These are phyloP conservation scores for Plotosus lineatus DNA, from an alignment of 2,113 vertebrate genomes.

Conservation along the genomic window DNA sequence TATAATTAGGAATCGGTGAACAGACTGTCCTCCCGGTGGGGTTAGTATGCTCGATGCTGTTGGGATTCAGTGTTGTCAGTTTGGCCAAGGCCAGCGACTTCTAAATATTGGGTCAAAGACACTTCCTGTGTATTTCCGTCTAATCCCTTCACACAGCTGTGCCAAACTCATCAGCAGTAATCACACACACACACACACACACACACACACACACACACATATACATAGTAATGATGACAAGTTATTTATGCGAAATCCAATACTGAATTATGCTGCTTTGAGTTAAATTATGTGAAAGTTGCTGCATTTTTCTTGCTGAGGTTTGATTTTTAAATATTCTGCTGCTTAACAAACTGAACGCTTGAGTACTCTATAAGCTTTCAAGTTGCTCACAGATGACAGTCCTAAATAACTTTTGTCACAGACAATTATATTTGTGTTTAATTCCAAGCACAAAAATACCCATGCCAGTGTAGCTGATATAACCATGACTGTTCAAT, in stretches of 20 bases:
- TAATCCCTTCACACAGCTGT: conserved; percentile 40
- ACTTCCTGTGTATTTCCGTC: conserved; percentile 78
- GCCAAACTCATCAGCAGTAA: conserved; percentile 48
- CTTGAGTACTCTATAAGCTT: conserved; percentile 6
- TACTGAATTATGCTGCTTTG: neutral
- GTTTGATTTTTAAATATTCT: neutral
- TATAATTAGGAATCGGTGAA: conserved; percentile 89
- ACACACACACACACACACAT: conserved; percentile 29
- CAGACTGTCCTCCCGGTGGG: conserved; percentile 87
- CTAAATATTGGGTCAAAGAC: conserved; percentile 79
- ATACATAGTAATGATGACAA: conserved; percentile 19
- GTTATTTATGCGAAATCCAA: neutral
- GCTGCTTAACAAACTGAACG: neutral
- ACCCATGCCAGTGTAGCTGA: conserved; percentile 42
- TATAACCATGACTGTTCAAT: conserved; percentile 41
- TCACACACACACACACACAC: conserved; percentile 17
- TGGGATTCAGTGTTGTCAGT: conserved; percentile 71
- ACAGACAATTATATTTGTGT: conserved; percentile 45
- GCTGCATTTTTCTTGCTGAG: neutral
- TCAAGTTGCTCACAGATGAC: conserved; percentile 31
- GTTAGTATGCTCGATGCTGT: conserved; percentile 84
- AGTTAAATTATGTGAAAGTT: neutral
- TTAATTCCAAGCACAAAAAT: conserved; percentile 42
- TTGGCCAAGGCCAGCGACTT: conserved; percentile 80
- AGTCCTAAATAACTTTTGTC: conserved; percentile 44